Base-by-base conservation (phyloP, 1,140 invertebrate species). In the Hesperophylax magnus region DNA sequence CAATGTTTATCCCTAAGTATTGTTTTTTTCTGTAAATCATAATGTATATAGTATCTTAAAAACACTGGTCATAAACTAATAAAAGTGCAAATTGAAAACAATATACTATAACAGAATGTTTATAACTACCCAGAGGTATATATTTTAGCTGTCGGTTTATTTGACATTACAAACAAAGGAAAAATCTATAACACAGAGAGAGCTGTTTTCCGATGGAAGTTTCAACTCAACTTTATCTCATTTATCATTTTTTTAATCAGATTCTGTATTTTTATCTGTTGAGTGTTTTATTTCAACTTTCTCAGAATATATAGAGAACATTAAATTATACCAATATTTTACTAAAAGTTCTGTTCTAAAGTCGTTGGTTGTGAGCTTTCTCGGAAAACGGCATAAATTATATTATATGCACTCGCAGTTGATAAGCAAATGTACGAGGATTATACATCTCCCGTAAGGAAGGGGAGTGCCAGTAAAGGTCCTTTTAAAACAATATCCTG, bases 181-280 rank as follows among this genome's bases (percentile, higher is more conserved):
- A 79, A 84, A 81, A 83, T 83, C 82, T 83, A 84, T 84, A 81
- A 81, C 79, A 84, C 79, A 84, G 60, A 83, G 58, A 79, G 20
- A 71, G 67, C 82, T 84, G 82, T 79, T 72, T 79, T 84, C 80
- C 11, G 82, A 84, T 84, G 82, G 81, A 84, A 84, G 82, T 80
- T 84, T 77, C 54, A 53, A 47, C 17, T 80, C 82, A 80, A 81
- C 77, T 76, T 77, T 27, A 47, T 2, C 0, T 47, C 14, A 1
- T 39, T 39, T 47, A 47, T 14, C 39, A 9, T 14, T 14, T 47
- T 1, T 47, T 11, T 47, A 1, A 47, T 47, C 39, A 47, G 39
- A 47, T 47, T 47, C 11, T 14, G 39, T 47, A 47, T 47, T 47
- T 47, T 79, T 72, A 72, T 81, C 80, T 17, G 80, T 81, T 80